Percentiles rank a stretch among this genome's conserved stretches.
Evolutionary conservation across 2,797 vertebrate species (phyloP).

Genomic region (Dermochelys coriacea): DNA sequence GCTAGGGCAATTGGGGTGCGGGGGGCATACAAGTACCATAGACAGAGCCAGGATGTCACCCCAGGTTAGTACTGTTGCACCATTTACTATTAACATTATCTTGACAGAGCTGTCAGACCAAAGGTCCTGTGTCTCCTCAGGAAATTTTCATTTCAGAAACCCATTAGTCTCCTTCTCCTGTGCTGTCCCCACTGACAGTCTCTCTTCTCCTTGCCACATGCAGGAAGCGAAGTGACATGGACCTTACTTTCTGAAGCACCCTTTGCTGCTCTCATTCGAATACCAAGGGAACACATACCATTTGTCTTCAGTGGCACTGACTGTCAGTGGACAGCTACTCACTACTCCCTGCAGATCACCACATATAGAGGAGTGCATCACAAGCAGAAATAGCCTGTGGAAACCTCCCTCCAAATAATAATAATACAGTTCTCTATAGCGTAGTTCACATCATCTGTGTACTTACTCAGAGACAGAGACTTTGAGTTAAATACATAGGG

Average conservation of each 20-base stretch:
- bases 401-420: background rate
- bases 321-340: background rate
- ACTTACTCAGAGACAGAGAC: background rate
- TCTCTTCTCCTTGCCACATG: background rate
- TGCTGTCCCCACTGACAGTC: background rate
- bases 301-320: background rate
- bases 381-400: background rate
- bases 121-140: background rate
- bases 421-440: background rate
- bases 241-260: rapidly evolving
- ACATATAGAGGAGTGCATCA: background rate
- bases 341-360: background rate
- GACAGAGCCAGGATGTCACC: background rate
- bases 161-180: background rate
- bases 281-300: rapidly evolving
- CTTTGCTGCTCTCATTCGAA: background rate
- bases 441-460: background rate
- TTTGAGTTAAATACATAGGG: background rate
- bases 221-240: rapidly evolving
- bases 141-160: background rate
- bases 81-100: background rate
- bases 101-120: background rate
- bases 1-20: background rate
- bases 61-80: background rate
- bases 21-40: background rate